phyloP scores from a whole-genome alignment of 30 jellyfish, hydroid and myxozoan genomes.

The Sanderia malayensis region DNA sequence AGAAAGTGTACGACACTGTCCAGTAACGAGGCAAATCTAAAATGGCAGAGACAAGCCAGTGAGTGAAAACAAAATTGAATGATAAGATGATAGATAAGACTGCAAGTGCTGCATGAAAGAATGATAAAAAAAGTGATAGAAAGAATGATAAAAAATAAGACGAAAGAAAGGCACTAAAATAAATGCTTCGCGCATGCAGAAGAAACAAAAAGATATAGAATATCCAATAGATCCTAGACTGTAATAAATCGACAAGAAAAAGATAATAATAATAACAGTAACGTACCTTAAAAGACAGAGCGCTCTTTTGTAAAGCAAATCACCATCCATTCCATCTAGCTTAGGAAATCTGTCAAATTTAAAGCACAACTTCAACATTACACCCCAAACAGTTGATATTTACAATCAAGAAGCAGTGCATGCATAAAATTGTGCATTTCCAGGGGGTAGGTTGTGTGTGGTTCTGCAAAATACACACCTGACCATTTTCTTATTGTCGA shows the following conservation, averaged over 20 bases:
- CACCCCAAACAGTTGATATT: too few relatives aligned
- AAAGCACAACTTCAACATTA: too few relatives aligned
- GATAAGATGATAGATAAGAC: too few relatives aligned
- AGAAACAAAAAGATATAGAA: background rate
- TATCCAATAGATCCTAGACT: background rate
- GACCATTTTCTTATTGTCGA: slow-evolving; percentile 64
- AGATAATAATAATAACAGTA: background rate
- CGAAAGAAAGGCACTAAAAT: too few relatives aligned
- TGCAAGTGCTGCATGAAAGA: too few relatives aligned
- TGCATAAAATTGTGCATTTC: too few relatives aligned
- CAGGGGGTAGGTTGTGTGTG: too few relatives aligned
- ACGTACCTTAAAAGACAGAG: slow-evolving; percentile 61
- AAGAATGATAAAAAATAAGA: too few relatives aligned
- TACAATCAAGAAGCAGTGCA: too few relatives aligned
- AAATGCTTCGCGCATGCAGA: too few relatives aligned
- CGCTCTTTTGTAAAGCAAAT: slow-evolving; percentile 60
- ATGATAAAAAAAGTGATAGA: too few relatives aligned
- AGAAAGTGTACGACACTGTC: slow-evolving; percentile 78
- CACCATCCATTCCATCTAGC: slow-evolving; percentile 74
- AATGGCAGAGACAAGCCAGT: background rate
- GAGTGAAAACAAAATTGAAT: too few relatives aligned
- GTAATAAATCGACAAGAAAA: background rate
- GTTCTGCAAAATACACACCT: slow-evolving; percentile 63
- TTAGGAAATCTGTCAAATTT: slow-evolving; percentile 88
- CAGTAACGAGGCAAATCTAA: slow-evolving; percentile 61